These are phyloP conservation scores for Callimorpha dominula DNA, from an alignment of 2,888 invertebrate species.

Conservation along the genomic window DNA sequence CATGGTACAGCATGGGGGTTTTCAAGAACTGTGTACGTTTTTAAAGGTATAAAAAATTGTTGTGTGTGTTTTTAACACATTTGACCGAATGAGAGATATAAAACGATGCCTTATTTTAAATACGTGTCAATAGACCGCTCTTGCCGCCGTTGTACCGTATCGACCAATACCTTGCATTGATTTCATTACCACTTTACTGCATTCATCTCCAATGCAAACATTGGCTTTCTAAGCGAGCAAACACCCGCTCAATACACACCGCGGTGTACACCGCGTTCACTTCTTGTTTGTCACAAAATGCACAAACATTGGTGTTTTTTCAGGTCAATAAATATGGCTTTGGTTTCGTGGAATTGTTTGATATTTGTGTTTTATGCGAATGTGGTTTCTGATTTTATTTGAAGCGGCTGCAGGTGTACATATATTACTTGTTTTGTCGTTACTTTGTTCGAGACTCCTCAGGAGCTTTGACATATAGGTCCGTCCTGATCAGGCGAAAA, in stretches of 20 bases:
- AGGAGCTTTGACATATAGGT: not conserved
- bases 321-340: conserved; percentile 30
- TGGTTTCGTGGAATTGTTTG: conserved; percentile 34
- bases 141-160: conserved; percentile 4
- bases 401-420: not conserved
- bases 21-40: too few species aligned
- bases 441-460: not conserved
- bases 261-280: conserved; percentile 51
- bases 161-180: conserved; percentile 14
- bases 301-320: conserved; percentile 59
- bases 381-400: not conserved
- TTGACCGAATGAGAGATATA: not conserved
- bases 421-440: not conserved
- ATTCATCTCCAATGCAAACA: conserved; percentile 35
- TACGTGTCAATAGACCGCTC: conserved; percentile 1
- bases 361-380: conserved; percentile 29
- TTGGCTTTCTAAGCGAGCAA: conserved; percentile 42
- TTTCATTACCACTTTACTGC: conserved; percentile 15
- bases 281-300: conserved; percentile 63
- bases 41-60: too few species aligned
- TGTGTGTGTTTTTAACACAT: not conserved
- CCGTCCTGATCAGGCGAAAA: too few species aligned
- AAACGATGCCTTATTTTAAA: not conserved
- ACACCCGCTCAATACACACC: conserved; percentile 44
- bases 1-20: too few species aligned